Base-by-base conservation (phyloP, 2,888 invertebrate species). In the Napeogenes inachia region DNA sequence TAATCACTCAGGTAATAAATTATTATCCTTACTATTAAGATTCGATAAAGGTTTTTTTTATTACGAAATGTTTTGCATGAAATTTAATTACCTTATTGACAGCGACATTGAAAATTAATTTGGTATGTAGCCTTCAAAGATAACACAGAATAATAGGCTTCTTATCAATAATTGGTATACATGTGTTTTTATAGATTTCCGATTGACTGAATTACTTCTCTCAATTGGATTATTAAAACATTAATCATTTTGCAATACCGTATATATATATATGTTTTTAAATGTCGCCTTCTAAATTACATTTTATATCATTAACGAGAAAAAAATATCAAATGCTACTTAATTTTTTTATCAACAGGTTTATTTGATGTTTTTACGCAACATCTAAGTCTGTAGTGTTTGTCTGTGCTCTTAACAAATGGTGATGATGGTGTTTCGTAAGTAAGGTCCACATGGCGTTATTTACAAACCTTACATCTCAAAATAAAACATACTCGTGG, bases 21-120 rank as follows among this genome's bases (percentile, higher is more conserved):
- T 21, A 21, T 21, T 21, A 21, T 21, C 21, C 21, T 21, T 21
- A 21, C 21, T 21, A 21, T 21, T 21, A 21, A 21, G 1, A 21
- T 21, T 21, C 21, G 21, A 21, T 21, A 21, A 21, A 21, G 0
- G 21, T 21, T 21, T 21, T 21, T 21, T 50, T 50, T 30, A 50
- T 12, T 10, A 50, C 30, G 21, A 50, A 30, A 30, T 50, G 30
- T 50, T 30, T 5, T 4, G 30, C n/a, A 50, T 50, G 4, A 50
- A 50, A 50, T 30, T 10, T 50, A 50, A 50, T 50, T 47, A 47
- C 21, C 21, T 21, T 21, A 21, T 47, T 46, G 13, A 21, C n/a
- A 4, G 21, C 47, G 50, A 50, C 30, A 50, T 50, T 50, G 50
- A 50, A 50, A 50, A 30, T 50, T 50, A 21, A 21, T 21, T 50